Evolutionary conservation across 2,888 invertebrate genomes (phyloP).

Genomic region (Thysanoteuthis rhombus): DNA sequence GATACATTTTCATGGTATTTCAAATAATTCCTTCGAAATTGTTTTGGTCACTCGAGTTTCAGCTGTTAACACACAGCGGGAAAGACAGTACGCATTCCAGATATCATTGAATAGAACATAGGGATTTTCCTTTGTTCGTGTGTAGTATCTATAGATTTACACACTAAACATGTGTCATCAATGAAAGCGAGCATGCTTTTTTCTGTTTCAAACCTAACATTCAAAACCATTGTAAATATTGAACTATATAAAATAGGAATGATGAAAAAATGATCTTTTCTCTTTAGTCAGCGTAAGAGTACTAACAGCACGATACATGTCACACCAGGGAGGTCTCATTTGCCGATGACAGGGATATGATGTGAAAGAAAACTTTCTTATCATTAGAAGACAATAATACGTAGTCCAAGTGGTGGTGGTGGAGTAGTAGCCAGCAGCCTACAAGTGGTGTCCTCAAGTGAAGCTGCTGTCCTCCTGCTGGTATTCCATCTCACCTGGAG

Average conservation of each 20-base stretch:
- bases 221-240: not conserved
- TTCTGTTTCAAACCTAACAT: not conserved
- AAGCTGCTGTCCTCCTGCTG: conserved; percentile 12
- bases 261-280: not conserved
- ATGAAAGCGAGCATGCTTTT: not conserved
- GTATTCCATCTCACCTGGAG: not conserved
- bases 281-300: not conserved
- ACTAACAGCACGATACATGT: not conserved
- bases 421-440: not conserved
- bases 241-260: not conserved
- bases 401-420: not conserved
- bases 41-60: not conserved
- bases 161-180: not conserved
- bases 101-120: not conserved
- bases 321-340: not conserved
- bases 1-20: conserved; percentile 1
- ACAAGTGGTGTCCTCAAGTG: not conserved
- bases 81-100: not conserved
- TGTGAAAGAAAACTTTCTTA: not conserved
- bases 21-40: not conserved
- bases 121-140: not conserved
- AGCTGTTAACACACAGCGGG: not conserved
- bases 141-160: not conserved
- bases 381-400: not conserved
- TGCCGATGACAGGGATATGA: not conserved